These are phyloP conservation scores for Tachina lurida DNA, from an alignment of 2,888 invertebrate genomes.

Conservation along the genomic window DNA sequence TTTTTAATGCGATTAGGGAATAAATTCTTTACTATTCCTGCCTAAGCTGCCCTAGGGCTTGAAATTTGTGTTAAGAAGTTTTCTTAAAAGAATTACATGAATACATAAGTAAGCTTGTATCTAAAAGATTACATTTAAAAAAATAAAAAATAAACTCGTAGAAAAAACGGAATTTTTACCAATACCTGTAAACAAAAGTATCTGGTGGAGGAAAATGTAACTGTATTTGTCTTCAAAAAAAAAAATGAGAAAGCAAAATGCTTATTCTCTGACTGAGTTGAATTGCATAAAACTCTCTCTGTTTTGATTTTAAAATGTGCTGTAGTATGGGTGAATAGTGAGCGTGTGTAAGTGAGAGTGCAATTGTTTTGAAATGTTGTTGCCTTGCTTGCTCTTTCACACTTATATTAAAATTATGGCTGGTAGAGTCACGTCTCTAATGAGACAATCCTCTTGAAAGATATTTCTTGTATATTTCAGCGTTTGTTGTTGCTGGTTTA, in stretches of 20 bases:
- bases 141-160: background rate
- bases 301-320: slow-evolving; percentile 48
- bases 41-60: background rate
- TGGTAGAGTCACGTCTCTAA: slow-evolving; percentile 54
- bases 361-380: slow-evolving; percentile 17
- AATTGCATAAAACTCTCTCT: slow-evolving; percentile 40
- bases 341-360: slow-evolving; percentile 14
- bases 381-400: slow-evolving; percentile 63
- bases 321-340: slow-evolving; percentile 18
- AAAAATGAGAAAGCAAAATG: slow-evolving; percentile 12
- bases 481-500: background rate
- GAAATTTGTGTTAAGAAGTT: slow-evolving; percentile 19
- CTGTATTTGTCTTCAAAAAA: slow-evolving; percentile 21
- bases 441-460: slow-evolving; percentile 68
- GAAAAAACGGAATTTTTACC: slow-evolving; percentile 7
- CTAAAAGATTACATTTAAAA: slow-evolving; percentile 37
- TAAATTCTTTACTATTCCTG: slow-evolving; percentile 38
- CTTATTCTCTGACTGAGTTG: background rate
- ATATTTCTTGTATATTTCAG: slow-evolving; percentile 47
- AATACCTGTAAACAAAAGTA: slow-evolving; percentile 26
- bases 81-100: slow-evolving; percentile 32
- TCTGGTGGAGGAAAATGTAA: background rate
- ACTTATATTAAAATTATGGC: slow-evolving; percentile 42
- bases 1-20: background rate
- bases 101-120: slow-evolving; percentile 8